phyloP scores from a whole-genome alignment of 1,140 invertebrate species.

The Trachymyrmex septentrionalis region DNA sequence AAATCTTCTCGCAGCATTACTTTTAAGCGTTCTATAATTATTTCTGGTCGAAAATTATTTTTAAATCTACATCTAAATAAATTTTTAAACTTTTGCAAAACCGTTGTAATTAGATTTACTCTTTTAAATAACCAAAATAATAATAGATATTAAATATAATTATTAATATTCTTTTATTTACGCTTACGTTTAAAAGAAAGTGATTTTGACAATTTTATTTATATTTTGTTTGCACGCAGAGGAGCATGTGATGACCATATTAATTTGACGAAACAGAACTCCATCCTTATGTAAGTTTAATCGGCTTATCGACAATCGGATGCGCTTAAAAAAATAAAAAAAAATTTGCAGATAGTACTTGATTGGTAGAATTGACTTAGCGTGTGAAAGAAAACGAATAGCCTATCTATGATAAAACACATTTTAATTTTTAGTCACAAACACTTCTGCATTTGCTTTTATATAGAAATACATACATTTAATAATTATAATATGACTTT shows the following conservation, averaged over 20 bases:
- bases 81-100: too few species aligned
- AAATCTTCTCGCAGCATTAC: too few species aligned
- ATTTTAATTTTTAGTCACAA: background rate
- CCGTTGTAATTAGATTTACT: too few species aligned
- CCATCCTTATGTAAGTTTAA: background rate
- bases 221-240: background rate
- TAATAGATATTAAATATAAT: too few species aligned
- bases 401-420: background rate
- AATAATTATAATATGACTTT: too few species aligned
- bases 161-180: too few species aligned
- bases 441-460: background rate
- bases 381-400: background rate
- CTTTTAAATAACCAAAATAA: too few species aligned
- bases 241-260: background rate
- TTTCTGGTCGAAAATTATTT: too few species aligned
- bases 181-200: background rate
- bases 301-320: slow-evolving; percentile 9
- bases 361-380: slow-evolving; percentile 15
- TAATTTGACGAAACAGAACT: slow-evolving; percentile 13
- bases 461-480: background rate
- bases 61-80: too few species aligned
- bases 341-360: slow-evolving; percentile 9
- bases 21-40: too few species aligned
- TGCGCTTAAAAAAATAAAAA: background rate
- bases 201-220: background rate